Base-by-base conservation (phyloP, 2,113 vertebrate species). In the Malurus cyaneus region DNA sequence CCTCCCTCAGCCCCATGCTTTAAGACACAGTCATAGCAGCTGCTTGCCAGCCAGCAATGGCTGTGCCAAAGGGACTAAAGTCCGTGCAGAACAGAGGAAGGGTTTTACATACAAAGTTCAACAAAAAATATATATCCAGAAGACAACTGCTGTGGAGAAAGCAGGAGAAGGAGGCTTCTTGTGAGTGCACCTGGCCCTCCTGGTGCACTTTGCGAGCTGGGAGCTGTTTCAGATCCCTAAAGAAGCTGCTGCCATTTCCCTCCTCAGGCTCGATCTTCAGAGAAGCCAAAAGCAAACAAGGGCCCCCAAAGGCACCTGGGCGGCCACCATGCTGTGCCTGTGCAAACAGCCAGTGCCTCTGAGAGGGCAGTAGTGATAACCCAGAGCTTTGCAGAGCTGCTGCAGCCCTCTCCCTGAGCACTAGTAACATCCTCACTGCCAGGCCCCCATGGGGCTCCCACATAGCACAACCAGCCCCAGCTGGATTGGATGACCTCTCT, bases 311-410 rank as follows among this genome's bases (percentile, higher is more conserved):
- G 80, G 49, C 1, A 2, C 70, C 57, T 56, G 74, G n/a, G 80
- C 0, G 1, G 77, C 24, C 60, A 31, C n/a, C 0, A 0, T 12
- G n/a, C 79, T 20, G 64, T 39, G 54, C 62, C 74, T 2, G 2
- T 53, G 74, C 46, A 52, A 88, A 81, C 26, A 76, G 13, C 20
- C 67, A 25, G 49, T 65, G 66, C 42, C 39, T 66, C 71, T 17
- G 73, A 56, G 70, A 89, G 47, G 39, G 64, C 71, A 57, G 59
- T 1, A 1, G 19, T 14, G 67, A 79, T 72, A 93, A 80, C 82
- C 25, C 36, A 60, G 79, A 46, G 41, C 34, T 80, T 67, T 72
- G 36, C 36, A 49, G 34, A 46, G 36, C 56, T 89, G 42, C 84
- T 13, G 31, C 50, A 73, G 62, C 36, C 36, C 64, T 83, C 21